A percentile compares a stretch with the other conserved stretches of the same genome.
Evolutionary conservation across 2,888 invertebrate species (phyloP).

Genomic region (Phrixothrix hirtus): DNA sequence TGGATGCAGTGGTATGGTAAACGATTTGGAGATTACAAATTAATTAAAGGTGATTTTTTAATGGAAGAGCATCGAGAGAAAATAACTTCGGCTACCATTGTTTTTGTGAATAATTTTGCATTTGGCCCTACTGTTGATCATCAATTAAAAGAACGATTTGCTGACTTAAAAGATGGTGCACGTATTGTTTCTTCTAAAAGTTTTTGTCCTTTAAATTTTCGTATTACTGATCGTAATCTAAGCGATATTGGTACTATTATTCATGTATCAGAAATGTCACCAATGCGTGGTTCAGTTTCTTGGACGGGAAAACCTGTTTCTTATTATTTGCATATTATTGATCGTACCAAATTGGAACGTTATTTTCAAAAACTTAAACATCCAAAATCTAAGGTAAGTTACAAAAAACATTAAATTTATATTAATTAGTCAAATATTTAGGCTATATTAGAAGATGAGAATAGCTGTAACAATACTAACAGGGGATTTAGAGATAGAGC

Average conservation of each 20-base stretch:
- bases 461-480: constrained; percentile 38
- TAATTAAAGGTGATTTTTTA: constrained; percentile 94
- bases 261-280: constrained; percentile 96
- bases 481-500: constrained; percentile 56
- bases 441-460: constrained; percentile 41
- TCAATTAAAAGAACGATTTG: constrained; percentile 93
- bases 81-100: constrained; percentile 91
- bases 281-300: constrained; percentile 92
- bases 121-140: constrained; percentile 98
- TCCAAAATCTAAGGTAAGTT: constrained; percentile 70
- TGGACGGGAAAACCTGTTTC: constrained; percentile 99
- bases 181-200: constrained; percentile 98
- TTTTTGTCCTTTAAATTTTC: constrained; percentile 97
- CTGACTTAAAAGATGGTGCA: constrained; percentile 93
- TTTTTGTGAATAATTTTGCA: constrained; percentile 99
- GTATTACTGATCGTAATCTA: constrained; percentile 96
- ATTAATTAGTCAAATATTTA: constrained; percentile 2
- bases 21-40: constrained; percentile 85
- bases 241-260: constrained; percentile 99
- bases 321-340: constrained; percentile 97
- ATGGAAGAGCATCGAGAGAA: constrained; percentile 90
- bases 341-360: constrained; percentile 94
- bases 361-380: constrained; percentile 95
- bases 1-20: constrained; percentile 99
- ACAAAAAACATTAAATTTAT: background rate